Percentiles rank a stretch among this genome's conserved stretches.
These are phyloP conservation scores for Motacilla tschutschensis DNA, from an alignment of 2,113 vertebrate genomes.

Conservation along the genomic window DNA sequence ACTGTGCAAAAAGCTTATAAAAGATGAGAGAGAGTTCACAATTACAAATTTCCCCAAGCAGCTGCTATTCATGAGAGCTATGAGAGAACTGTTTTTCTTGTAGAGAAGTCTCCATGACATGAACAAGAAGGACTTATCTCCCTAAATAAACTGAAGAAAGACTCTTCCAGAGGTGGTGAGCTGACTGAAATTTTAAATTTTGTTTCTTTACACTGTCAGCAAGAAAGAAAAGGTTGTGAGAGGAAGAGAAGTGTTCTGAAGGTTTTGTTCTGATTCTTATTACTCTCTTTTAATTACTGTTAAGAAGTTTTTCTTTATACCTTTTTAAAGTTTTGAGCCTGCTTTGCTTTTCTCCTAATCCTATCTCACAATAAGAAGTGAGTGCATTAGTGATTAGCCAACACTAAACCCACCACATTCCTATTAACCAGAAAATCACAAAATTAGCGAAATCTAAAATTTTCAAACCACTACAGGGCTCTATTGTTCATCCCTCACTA, in stretches of 20 bases:
- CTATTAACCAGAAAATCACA: neutral
- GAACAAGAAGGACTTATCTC: neutral
- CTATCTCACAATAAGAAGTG: neutral
- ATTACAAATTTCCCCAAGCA: neutral
- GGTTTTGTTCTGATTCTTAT: neutral
- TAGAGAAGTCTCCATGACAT: neutral
- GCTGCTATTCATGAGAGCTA: neutral
- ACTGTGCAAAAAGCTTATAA: neutral
- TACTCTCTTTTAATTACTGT: neutral
- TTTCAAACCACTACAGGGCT: neutral
- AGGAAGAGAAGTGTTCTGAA: neutral
- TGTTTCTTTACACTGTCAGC: neutral
- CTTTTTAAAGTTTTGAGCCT: neutral
- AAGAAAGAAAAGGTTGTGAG: neutral
- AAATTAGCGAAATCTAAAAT: neutral
- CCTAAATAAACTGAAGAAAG: neutral
- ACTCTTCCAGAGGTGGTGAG: neutral
- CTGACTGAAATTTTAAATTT: neutral
- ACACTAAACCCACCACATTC: neutral
- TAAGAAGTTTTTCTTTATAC: neutral
- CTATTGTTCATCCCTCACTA: neutral
- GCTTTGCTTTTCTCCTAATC: neutral
- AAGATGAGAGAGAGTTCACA: neutral
- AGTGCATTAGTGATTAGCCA: neutral
- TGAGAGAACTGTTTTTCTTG: neutral